phyloP scores from a whole-genome alignment of 2,113 vertebrate species.

The Microtus pennsylvanicus region DNA sequence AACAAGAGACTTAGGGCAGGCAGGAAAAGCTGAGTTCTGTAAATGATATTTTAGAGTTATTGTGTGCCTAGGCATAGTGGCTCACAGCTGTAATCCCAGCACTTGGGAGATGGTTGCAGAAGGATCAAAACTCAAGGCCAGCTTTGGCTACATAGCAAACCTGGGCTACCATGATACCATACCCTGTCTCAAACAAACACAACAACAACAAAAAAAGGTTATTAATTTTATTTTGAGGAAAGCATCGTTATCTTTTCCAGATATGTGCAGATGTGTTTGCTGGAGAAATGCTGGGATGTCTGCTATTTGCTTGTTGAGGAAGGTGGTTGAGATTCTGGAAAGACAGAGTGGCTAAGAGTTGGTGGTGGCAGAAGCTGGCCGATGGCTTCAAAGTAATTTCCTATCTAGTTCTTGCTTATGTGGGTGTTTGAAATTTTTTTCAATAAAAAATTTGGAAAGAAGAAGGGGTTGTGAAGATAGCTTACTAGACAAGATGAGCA shows the following conservation, averaged over 20 bases:
- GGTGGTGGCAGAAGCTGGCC: neutral
- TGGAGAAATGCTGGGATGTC: neutral
- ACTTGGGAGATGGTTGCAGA: neutral
- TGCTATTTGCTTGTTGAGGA: neutral
- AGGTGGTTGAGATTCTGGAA: neutral
- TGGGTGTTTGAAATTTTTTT: neutral
- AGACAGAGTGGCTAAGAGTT: neutral
- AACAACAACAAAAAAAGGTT: neutral
- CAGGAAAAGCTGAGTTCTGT: neutral
- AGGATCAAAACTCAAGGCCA: neutral
- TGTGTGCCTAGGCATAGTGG: neutral
- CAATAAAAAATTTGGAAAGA: neutral
- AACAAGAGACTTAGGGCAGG: neutral
- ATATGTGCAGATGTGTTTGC: rapidly evolving
- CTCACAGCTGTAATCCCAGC: neutral
- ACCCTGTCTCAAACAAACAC: neutral
- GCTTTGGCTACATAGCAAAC: neutral
- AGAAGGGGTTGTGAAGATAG: neutral
- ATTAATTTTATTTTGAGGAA: neutral
- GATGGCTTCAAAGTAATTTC: neutral
- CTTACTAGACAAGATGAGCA: neutral
- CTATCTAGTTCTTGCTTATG: neutral
- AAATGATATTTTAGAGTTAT: neutral
- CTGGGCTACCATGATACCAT: neutral
- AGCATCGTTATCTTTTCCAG: neutral